Base-by-base conservation (phyloP, 1,140 invertebrate genomes). In the Microplitis mediator region DNA sequence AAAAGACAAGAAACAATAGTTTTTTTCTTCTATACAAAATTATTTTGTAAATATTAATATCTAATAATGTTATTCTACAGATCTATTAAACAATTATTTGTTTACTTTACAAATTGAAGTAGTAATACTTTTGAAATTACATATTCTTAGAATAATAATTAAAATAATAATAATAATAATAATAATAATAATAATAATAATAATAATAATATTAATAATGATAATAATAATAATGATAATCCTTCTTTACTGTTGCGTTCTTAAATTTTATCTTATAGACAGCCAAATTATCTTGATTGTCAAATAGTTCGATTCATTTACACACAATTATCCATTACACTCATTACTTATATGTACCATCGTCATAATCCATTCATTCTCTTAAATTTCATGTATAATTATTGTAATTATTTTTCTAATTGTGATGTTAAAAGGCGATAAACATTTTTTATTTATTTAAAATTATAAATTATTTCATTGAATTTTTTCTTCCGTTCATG, bases 111-210 rank as follows among this genome's bases (percentile, higher is more conserved):
- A 86, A 83, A 77, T 82, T 76, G 77, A 80, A 79, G 75, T 81
- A 77, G 82, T 86, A 86, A 86, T 86, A 86, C 84, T 86, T 85
- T 65, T 77, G 74, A 78, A 73, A 78, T 81, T 78, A 82, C 77
- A 82, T 72, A 78, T 80, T 74, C 54, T 74, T 77, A 60, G 32
- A 35, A n/a, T 62, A 69, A 8, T 14, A 16, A 45, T 60, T n/a
- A n/a, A n/a, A 2, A 65, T 16, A 3, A 67, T 74, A 14, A 54
- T 35, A 34, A 6, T 64, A 23, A 23, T 23, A 23, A 23, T 23
- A 0, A 23, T 31, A 54, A 68, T 62, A 60, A 50, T 69, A 2
- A 65, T 16, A 3, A 67, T 74, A 14, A 54, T 35, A 34, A 6
- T 64, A 23, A 23, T 23, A 35, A n/a, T 62, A 69, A 8, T 14